Conservation (phyloP, 2,888 invertebrate species). For the Cyrtodaria siliqua region DNA sequence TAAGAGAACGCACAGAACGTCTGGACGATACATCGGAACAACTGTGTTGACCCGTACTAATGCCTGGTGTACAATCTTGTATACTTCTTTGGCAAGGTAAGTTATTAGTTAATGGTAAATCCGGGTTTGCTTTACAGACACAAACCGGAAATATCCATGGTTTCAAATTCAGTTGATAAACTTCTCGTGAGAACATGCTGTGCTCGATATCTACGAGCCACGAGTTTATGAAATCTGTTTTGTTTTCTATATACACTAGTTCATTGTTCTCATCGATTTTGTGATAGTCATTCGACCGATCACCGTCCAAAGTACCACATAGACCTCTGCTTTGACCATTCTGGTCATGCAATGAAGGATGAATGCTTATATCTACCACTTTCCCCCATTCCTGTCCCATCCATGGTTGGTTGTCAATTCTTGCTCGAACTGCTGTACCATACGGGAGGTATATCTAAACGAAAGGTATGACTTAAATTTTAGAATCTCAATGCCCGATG, state of each 20-base stretch:
- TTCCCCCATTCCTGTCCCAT: constrained; percentile 1
- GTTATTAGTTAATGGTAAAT: background rate
- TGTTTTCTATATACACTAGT: background rate
- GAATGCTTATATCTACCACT: background rate
- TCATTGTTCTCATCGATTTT: background rate
- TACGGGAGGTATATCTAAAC: constrained; percentile 37
- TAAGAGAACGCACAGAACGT: background rate
- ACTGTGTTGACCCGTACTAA: background rate
- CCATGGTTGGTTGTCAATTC: constrained; percentile 36
- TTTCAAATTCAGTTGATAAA: background rate
- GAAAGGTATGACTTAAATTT: no score
- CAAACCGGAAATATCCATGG: constrained; percentile 5
- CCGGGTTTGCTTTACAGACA: background rate
- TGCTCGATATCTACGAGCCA: background rate
- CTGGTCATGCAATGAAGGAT: constrained; percentile 12
- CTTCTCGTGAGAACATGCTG: background rate
- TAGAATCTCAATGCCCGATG: no score
- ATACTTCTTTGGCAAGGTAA: constrained; percentile 1
- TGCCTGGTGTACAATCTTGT: constrained; percentile 1
- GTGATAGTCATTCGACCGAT: background rate
- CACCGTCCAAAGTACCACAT: background rate
- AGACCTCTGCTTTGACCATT: background rate
- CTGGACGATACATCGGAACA: constrained; percentile 3
- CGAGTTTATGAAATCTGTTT: background rate
- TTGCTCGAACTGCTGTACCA: constrained; percentile 32